phyloP scores from a whole-genome alignment of 2,113 vertebrate species.

The Vombatus ursinus region DNA sequence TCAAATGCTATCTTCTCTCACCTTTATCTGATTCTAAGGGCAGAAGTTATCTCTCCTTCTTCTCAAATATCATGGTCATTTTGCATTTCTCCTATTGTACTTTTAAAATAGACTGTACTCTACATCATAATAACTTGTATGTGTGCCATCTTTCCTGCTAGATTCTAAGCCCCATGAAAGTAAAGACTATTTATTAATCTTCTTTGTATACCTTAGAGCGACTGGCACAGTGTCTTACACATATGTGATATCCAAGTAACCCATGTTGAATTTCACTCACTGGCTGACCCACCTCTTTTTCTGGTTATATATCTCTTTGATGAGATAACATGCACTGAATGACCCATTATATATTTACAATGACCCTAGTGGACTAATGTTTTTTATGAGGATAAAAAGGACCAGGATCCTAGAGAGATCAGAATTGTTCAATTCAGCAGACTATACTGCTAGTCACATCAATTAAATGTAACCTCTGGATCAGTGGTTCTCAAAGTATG shows the following conservation, averaged over 20 bases:
- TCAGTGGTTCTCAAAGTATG: background rate
- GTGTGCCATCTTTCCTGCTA: background rate
- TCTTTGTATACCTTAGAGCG: background rate
- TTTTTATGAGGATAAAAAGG: background rate
- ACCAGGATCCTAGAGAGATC: background rate
- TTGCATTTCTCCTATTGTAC: background rate
- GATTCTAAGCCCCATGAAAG: background rate
- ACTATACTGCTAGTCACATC: background rate
- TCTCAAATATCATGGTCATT: background rate
- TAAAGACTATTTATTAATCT: background rate
- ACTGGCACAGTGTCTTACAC: background rate
- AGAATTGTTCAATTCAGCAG: background rate
- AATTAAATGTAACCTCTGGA: background rate
- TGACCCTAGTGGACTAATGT: background rate
- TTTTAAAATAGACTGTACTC: background rate
- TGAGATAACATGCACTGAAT: background rate
- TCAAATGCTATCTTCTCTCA: background rate
- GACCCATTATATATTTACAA: background rate
- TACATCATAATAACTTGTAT: background rate
- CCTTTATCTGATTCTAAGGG: background rate
- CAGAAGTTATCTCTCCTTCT: background rate
- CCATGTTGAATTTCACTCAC: background rate
- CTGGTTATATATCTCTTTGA: background rate
- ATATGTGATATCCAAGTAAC: background rate
- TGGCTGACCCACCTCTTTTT: background rate